These are phyloP conservation scores for Zaprionus davidi DNA, from an alignment of 1,140 invertebrate genomes.

Conservation along the genomic window DNA sequence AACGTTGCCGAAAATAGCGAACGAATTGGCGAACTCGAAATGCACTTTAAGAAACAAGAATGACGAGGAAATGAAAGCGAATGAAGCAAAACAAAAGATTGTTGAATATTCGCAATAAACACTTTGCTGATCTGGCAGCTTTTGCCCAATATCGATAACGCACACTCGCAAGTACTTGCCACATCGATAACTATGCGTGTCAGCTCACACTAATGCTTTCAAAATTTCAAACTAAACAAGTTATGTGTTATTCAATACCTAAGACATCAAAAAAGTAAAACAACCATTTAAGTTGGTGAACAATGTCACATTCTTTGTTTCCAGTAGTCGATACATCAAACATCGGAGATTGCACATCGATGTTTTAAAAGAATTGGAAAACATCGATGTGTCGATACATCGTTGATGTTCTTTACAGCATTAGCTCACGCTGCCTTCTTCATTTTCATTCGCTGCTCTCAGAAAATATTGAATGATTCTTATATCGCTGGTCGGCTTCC, in stretches of 20 bases:
- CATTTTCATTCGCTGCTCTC: not conserved
- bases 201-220: not conserved
- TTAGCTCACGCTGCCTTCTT: constrained; percentile 6
- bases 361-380: too few relatives aligned
- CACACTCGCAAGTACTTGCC: not conserved
- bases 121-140: constrained; percentile 4
- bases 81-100: not conserved
- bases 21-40: constrained; percentile 42
- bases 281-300: too few relatives aligned
- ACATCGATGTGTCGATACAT: too few relatives aligned
- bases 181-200: not conserved
- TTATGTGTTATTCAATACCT: too few relatives aligned
- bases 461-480: constrained; percentile 46
- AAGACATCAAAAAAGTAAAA: too few relatives aligned
- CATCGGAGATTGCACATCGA: too few relatives aligned
- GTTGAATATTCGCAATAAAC: not conserved
- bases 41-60: constrained; percentile 22
- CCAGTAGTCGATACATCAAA: too few relatives aligned
- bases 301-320: too few relatives aligned
- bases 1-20: not conserved
- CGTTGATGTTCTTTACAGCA: too few relatives aligned
- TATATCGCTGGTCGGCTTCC: constrained; percentile 55
- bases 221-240: too few relatives aligned
- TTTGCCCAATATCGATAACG: not conserved
- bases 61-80: not conserved